Evolutionary conservation across 1,140 invertebrate genomes (phyloP).

Genomic region (Aphidius gifuensis): DNA sequence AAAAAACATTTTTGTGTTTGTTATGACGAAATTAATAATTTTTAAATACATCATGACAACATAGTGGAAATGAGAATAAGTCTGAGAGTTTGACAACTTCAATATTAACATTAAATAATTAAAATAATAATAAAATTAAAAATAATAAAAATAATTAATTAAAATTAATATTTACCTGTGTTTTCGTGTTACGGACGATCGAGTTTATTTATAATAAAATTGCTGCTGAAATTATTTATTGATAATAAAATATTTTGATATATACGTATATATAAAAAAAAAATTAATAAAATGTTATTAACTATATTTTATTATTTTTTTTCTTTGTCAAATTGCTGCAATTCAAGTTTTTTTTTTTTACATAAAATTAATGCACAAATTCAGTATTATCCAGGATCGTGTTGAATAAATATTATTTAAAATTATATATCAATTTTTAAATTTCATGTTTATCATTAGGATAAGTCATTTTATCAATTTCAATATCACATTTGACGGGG

Average conservation of each 20-base stretch:
- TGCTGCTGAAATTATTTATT: no score
- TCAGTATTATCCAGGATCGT: conserved; percentile 27
- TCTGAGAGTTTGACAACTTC: conserved; percentile 36
- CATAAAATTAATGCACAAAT: conserved; percentile 25
- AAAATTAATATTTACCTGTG: no score
- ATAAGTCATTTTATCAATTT: background rate
- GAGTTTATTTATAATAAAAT: no score
- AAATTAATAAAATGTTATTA: background rate
- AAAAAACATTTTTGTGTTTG: background rate
- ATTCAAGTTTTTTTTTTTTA: background rate
- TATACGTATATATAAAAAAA: no score
- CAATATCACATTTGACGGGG: background rate
- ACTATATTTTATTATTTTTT: background rate
- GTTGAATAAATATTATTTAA: background rate
- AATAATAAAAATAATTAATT: no score
- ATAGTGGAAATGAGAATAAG: conserved; percentile 36
- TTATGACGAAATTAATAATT: conserved; percentile 9
- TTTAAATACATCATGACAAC: conserved; percentile 42
- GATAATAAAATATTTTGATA: no score
- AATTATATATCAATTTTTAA: background rate
- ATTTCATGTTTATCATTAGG: background rate
- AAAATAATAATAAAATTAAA: no score
- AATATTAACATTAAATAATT: conserved; percentile 18
- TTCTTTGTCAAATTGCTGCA: no score
- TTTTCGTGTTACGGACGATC: no score